phyloP scores from a whole-genome alignment of 2,113 vertebrate species.

The Gymnocephalus cernua region DNA sequence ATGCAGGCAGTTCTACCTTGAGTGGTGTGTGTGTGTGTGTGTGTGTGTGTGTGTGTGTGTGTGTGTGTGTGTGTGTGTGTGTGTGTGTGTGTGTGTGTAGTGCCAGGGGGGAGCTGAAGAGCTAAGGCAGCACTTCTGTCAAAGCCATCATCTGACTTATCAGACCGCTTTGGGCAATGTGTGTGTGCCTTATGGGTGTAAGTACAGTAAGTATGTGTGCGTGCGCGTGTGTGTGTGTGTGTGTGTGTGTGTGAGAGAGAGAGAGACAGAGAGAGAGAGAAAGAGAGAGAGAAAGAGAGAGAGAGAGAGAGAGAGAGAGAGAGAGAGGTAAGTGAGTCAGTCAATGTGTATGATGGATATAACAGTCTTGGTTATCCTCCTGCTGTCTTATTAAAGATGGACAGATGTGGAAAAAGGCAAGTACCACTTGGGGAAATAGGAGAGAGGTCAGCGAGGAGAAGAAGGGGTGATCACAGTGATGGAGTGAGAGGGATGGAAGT shows the following conservation, averaged over 20 bases:
- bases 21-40: constrained; percentile 42
- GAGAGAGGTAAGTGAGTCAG: constrained; percentile 5
- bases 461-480: constrained; percentile 37
- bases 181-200: constrained; percentile 35
- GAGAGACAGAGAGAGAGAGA: neutral
- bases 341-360: constrained; percentile 62
- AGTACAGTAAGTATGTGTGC: constrained; percentile 40
- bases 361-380: constrained; percentile 64
- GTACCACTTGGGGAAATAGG: constrained; percentile 34
- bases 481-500: constrained; percentile 29
- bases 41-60: constrained; percentile 50
- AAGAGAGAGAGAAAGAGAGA: too few species aligned
- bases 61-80: constrained; percentile 45
- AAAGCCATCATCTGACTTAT: constrained; percentile 78
- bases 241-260: neutral
- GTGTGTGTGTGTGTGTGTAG: constrained; percentile 40
- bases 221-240: neutral
- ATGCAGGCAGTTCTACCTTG: constrained; percentile 52
- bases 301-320: neutral
- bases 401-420: constrained; percentile 76
- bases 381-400: constrained; percentile 70
- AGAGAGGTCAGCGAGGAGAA: constrained; percentile 51
- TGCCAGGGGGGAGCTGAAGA: constrained; percentile 61
- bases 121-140: constrained; percentile 81
- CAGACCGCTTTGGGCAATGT: constrained; percentile 64